Conservation (phyloP, 1,140 invertebrate species). For the Heliconius himera region DNA sequence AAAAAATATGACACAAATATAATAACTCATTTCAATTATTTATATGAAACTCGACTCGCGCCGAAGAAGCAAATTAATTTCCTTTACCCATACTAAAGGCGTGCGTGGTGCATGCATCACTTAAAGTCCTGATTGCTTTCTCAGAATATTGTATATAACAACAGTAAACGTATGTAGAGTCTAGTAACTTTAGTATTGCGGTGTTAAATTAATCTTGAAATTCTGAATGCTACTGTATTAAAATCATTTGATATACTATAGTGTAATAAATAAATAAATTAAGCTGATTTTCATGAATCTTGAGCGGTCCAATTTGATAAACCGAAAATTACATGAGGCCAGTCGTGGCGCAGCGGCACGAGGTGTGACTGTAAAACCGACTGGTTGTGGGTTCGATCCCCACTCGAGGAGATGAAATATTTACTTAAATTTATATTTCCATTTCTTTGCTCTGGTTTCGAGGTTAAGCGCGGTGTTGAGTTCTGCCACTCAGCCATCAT, state of each 20-base stretch:
- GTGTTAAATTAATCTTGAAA: neutral
- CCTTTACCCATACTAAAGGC: neutral
- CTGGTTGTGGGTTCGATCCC: no score
- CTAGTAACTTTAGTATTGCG: neutral
- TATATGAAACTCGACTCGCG: neutral
- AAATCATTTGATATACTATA: no score
- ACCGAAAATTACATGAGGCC: no score
- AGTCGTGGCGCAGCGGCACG: no score
- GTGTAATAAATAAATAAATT: no score
- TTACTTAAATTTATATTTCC: no score
- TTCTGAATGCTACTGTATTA: neutral
- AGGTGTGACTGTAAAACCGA: no score
- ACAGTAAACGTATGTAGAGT: neutral
- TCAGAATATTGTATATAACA: conserved; percentile 11
- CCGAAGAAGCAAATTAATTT: neutral
- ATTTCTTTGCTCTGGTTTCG: no score
- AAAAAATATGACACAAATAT: neutral
- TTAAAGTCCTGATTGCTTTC: conserved; percentile 6
- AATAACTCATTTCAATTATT: neutral
- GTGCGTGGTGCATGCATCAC: neutral
- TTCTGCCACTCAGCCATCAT: no score
- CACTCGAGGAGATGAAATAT: no score
- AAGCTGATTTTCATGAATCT: no score
- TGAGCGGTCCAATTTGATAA: neutral
- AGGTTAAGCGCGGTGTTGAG: no score